Base-by-base conservation (phyloP, 2,888 invertebrate genomes). In the Morpho helenor region DNA sequence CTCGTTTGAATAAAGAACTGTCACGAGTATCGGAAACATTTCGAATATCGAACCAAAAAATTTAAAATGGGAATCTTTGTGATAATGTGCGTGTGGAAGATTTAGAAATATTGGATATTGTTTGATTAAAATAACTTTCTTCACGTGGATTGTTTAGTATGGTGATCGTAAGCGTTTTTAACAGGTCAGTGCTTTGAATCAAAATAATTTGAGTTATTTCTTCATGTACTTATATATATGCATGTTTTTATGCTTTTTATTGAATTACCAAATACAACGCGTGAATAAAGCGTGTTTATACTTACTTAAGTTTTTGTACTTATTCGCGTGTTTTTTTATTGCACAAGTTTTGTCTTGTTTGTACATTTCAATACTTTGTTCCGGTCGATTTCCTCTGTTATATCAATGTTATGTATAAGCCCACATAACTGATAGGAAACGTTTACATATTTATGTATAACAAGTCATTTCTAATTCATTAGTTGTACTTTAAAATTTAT, bases 131-230 rank as follows among this genome's bases (percentile, higher is more conserved):
- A 54, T 10, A 42, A 7, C 10, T 46, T 52, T 6, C 65, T 73
- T 66, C 65, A 54, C 60, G 65, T 63, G 87, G 88, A 87, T 87
- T 84, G 77, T 84, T 84, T 81, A 88, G 76, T 82, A 90, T 90
- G 89, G 89, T 90, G 78, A 89, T 90, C 75, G 88, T 90, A 78
- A 83, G 89, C 78, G 89, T 90, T 74, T 90, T 90, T 77, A 90
- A 86, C 83, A 89, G 89, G 89, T 89, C 73, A 82, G 87, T 81
- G 61, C 39, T 62, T 55, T 63, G 9, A 39, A 41, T 7, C 45
- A 40, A 41, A 16, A 46, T 52, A 10, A 22, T 54, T 40, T 45
- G 10, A 16, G 9, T 7, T 43, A 8, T 31, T 41, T 52, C 40
- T 51, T n/a, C 16, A 8, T 46, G 16, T 56, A 43, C 7, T 42